Evolutionary conservation across 1,140 invertebrate genomes (phyloP).

Genomic region (Proctacanthus coquilletti): DNA sequence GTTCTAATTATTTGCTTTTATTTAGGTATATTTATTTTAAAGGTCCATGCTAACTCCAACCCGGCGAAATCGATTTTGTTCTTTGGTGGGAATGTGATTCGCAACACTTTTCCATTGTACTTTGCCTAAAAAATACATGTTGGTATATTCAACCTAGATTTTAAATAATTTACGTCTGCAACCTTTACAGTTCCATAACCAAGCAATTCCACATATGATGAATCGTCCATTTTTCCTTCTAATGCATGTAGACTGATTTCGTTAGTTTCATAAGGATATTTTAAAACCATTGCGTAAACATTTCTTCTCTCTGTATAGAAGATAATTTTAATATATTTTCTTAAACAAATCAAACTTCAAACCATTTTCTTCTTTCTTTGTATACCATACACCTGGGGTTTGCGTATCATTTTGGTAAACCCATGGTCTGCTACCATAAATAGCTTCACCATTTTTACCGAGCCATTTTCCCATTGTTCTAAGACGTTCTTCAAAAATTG

Average conservation of each 20-base stretch:
- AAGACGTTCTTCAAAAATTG: conserved; percentile 82
- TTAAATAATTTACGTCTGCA: too few relatives aligned
- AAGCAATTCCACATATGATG: conserved; percentile 11
- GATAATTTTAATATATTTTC: too few relatives aligned
- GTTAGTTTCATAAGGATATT: conserved; percentile 27
- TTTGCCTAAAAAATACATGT: conserved; percentile 6
- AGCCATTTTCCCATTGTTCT: conserved; percentile 56
- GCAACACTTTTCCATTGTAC: conserved; percentile 10
- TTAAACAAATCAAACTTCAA: not conserved
- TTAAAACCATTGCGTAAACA: conserved; percentile 22
- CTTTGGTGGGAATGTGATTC: conserved; percentile 22
- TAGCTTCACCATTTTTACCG: conserved; percentile 70
- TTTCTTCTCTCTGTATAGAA: conserved; percentile 4
- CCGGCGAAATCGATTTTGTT: conserved; percentile 20
- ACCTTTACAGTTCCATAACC: conserved; percentile 15
- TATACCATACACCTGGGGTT: conserved; percentile 62
- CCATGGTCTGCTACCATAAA: conserved; percentile 71
- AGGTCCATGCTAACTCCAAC: conserved; percentile 23
- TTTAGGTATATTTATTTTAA: conserved; percentile 24
- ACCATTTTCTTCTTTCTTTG: conserved; percentile 29
- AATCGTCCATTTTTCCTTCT: conserved; percentile 11
- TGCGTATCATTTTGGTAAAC: conserved; percentile 68
- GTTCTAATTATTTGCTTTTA: too few relatives aligned
- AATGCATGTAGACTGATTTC: conserved; percentile 19
- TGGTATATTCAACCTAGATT: too few relatives aligned